Base-by-base conservation (phyloP, 2,113 vertebrate genomes). In the Lampris megalopsis region DNA sequence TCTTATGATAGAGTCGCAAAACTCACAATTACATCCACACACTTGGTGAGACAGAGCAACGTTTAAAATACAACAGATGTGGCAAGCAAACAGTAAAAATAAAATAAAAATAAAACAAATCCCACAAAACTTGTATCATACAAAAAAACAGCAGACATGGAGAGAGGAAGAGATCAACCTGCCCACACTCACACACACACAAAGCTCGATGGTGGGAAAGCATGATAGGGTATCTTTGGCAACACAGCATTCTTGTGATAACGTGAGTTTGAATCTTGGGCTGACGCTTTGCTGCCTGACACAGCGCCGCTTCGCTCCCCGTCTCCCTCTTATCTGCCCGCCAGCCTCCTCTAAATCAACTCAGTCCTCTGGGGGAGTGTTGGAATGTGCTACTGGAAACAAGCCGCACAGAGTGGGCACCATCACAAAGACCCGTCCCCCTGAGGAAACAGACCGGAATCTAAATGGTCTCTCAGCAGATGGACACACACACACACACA, bases 381-480 rank as follows among this genome's bases (percentile, higher is more conserved):
- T 69, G 45, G 24, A 80, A 36, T 50, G 38, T 13, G 13, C 71
- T 50, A 66, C 13, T 37, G 11, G n/a, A 9, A 6, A 58, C 36
- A 58, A 48, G 52, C 35, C 56, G 75, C 63, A 74, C 35, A 58
- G 67, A 73, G 42, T 38, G 9, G 43, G 50, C 6, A 13, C 13
- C 38, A 35, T 54, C 56, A 53, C 60, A 65, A 38, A 74, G 42
- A 40, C 40, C 53, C 47, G 13, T 65, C 7, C 60, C 24, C 54
- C 53, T 60, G 71, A 84, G 73, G 69, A 71, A 84, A 83, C 1
- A 63, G 67, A 8, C 66, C 49, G 62, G 41, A 50, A 60, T 52
- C 62, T 72, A 3, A 43, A 66, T 67, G 70, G 52, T 71, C 59
- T 60, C 36, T 8, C 42, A 74, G 79, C 85, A 83, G 79, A 86